Percentiles rank a stretch among this genome's conserved stretches.
Conservation (phyloP, 2,888 invertebrate species). For the Helleia helle region DNA sequence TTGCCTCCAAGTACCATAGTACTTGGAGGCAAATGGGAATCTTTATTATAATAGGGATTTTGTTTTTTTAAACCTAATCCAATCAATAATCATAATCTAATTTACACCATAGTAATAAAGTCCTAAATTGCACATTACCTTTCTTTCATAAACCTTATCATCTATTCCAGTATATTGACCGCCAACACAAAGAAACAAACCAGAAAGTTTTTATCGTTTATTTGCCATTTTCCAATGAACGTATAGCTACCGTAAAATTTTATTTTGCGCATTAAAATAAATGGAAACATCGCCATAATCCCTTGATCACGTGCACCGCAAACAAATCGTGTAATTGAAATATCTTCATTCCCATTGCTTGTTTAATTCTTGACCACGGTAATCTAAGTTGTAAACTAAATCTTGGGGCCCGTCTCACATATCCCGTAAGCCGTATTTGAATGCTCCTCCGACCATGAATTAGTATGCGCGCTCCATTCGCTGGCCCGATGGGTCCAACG, state of each 20-base stretch:
- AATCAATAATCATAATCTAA: too few relatives aligned
- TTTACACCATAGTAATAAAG: too few relatives aligned
- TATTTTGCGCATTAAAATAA: conserved; percentile 25
- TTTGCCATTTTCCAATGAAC: conserved; percentile 20
- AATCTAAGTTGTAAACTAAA: conserved; percentile 72
- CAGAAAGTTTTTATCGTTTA: too few relatives aligned
- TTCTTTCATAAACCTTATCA: too few relatives aligned
- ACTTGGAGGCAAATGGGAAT: too few relatives aligned
- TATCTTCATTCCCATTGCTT: conserved; percentile 38
- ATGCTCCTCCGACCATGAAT: conserved; percentile 63
- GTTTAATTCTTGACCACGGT: conserved; percentile 69
- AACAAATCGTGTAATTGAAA: conserved; percentile 39
- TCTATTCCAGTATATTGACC: too few relatives aligned
- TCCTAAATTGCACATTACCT: too few relatives aligned
- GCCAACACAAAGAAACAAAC: too few relatives aligned
- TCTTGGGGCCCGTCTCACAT: conserved; percentile 68
- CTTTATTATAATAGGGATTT: too few relatives aligned
- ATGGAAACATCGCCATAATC: conserved; percentile 23
- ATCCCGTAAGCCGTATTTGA: conserved; percentile 66
- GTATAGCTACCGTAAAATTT: conserved; percentile 22
- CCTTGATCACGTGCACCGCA: conserved; percentile 28
- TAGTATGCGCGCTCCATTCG: conserved; percentile 69
- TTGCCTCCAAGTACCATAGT: too few relatives aligned
- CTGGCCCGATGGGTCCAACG: conserved; percentile 32
- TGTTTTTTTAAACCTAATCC: too few relatives aligned